Evolutionary conservation across 2,888 invertebrate species (phyloP).

Genomic region (Agrochola lota): DNA sequence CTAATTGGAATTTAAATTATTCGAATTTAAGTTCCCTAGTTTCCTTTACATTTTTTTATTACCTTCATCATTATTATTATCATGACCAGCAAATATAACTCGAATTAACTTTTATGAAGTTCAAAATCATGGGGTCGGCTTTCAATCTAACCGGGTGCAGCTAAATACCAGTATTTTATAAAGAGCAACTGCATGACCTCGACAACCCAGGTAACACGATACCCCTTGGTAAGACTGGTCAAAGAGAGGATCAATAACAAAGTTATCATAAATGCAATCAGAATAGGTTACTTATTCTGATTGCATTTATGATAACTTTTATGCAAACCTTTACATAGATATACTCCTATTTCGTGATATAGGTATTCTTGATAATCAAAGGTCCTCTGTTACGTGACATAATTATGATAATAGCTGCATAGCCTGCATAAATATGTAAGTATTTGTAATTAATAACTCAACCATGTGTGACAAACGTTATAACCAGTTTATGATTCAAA

Average conservation of each 20-base stretch:
- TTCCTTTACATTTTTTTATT: background rate
- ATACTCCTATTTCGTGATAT: slow-evolving; percentile 1
- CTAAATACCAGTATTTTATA: background rate
- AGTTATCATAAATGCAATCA: background rate
- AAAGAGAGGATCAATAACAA: slow-evolving; percentile 16
- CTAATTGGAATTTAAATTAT: too few species aligned
- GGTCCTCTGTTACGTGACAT: slow-evolving; percentile 5
- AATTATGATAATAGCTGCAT: slow-evolving; percentile 16
- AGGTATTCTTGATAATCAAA: slow-evolving; percentile 10
- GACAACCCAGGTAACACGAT: background rate
- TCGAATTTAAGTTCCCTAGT: background rate
- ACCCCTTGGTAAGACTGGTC: background rate
- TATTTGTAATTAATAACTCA: slow-evolving; percentile 8
- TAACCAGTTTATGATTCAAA: slow-evolving; percentile 29
- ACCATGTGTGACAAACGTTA: slow-evolving; percentile 4
- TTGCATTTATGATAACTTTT: too few species aligned
- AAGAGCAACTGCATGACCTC: background rate
- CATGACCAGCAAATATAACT: background rate
- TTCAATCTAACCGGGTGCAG: background rate
- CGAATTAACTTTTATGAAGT: background rate
- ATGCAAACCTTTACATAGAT: background rate
- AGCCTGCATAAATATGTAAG: slow-evolving; percentile 19
- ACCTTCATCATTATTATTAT: too few species aligned
- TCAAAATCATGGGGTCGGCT: background rate
- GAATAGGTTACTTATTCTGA: too few species aligned